Evolutionary conservation across 2,797 vertebrate species (phyloP), one percentile per base, ranked within the genome.

Genomic region (Pipistrellus pygmaeus): DNA sequence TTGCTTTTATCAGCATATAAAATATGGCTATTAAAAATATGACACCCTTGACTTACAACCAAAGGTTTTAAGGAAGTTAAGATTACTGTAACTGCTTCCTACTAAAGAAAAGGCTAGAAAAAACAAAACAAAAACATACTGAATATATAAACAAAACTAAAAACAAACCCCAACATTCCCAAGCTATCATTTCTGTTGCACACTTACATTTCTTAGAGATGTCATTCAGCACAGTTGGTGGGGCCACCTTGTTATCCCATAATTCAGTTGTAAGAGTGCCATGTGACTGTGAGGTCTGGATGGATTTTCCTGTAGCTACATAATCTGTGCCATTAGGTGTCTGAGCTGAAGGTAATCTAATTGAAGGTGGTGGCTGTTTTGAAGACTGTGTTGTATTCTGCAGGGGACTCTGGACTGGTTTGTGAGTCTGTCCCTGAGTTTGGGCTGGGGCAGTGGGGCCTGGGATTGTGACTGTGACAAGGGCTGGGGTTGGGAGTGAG

Each of bases 201-300:
- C 15, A 98, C 99, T 99, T 97, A 99, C 99, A 97, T 98, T 99
- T 99, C 97, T 99, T 99, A 95, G 98, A 98, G 95, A 99, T 98
- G 35, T 99, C 99, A 60, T 99, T 98, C 64, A 99, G 98, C 93
- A 99, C 98, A 12, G 98, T 96, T 66, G 99, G 96, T 51, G 98
- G 96, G 6, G 99, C 97, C 88, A 99, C 99, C 98, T 99, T 99
- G 97, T 98, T 99, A 96, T 99, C 99, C 99, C 99, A 99, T 10
- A 99, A 96, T 68, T 99, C 99, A n/a, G 99, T 98, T 94, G 99
- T 99, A 44, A 99, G 98, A 83, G 98, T 97, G 64, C 98, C 99
- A 97, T 99, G 99, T 0, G 98, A 82, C 95, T 99, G 99, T 5
- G 98, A 82, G 1, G 96, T 98, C 51, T 98, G 98, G 11, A 99